Evolutionary conservation across 2,888 invertebrate species (phyloP).

Genomic region (Sympetrum striolatum): DNA sequence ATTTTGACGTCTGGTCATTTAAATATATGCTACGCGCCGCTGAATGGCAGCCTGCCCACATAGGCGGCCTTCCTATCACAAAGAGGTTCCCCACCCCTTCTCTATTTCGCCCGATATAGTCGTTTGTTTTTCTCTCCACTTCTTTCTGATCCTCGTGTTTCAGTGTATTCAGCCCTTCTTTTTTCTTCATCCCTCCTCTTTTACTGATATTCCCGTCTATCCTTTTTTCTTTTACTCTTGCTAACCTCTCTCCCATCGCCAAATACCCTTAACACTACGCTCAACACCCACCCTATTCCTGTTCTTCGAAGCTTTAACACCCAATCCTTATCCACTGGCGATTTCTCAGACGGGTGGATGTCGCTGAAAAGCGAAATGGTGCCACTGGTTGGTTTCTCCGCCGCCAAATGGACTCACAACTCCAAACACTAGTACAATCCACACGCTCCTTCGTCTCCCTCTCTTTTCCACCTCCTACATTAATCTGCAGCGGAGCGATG

Average conservation of each 20-base stretch:
- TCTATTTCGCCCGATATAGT: background rate
- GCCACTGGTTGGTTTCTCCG: background rate
- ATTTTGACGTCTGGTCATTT: too few relatives aligned
- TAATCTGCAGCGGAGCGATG: conserved; percentile 12
- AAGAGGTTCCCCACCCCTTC: background rate
- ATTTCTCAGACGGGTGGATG: background rate
- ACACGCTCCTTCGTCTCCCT: background rate
- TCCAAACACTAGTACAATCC: background rate
- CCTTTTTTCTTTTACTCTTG: background rate
- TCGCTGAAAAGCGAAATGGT: background rate
- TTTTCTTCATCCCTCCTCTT: background rate
- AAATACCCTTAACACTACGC: background rate
- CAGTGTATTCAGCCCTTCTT: background rate
- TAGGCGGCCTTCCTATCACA: too few relatives aligned
- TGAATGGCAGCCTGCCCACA: too few relatives aligned
- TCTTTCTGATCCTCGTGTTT: too few relatives aligned
- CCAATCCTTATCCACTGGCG: background rate
- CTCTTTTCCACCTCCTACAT: background rate
- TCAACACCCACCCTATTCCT: background rate
- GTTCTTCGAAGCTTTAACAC: background rate
- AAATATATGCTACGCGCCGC: too few relatives aligned
- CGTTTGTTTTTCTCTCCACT: background rate
- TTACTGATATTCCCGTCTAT: background rate
- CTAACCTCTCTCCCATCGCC: background rate
- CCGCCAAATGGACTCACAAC: background rate